Percentiles rank a stretch among this genome's conserved stretches.
Evolutionary conservation across 2,797 vertebrate genomes (phyloP).

Genomic region (Eurystomus glaucurus): DNA sequence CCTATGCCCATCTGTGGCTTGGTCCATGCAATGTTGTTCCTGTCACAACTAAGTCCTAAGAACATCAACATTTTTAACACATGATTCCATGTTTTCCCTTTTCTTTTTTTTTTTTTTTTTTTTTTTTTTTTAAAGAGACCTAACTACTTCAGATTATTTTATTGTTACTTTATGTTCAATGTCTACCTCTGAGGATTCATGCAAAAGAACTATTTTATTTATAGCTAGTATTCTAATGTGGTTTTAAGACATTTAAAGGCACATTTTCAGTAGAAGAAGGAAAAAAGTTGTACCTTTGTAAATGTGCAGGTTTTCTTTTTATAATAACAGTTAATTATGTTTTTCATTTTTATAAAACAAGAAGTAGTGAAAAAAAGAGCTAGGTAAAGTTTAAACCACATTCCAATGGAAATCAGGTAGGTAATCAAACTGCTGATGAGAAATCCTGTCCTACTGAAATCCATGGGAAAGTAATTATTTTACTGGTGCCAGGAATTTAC

Average conservation of each 20-base stretch:
- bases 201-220: neutral
- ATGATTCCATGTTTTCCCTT: neutral
- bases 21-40: neutral
- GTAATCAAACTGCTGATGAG: neutral
- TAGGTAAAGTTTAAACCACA: conserved; percentile 17
- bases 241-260: neutral
- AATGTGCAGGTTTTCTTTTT: neutral
- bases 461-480: neutral
- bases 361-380: neutral
- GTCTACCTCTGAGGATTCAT: neutral
- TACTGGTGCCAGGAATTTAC: neutral
- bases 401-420: neutral
- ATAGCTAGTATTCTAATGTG: neutral
- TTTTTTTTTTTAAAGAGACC: neutral
- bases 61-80: neutral
- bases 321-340: neutral
- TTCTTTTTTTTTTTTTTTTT: neutral
- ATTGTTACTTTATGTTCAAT: neutral
- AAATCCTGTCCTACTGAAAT: neutral
- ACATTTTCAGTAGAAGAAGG: neutral
- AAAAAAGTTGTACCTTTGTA: neutral
- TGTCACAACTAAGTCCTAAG: neutral
- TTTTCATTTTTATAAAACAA: neutral
- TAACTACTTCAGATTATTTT: neutral
- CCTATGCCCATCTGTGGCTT: fast-evolving